These are phyloP conservation scores for Macrostomum lignano DNA, from an alignment of 1,140 invertebrate species.

Conservation along the genomic window DNA sequence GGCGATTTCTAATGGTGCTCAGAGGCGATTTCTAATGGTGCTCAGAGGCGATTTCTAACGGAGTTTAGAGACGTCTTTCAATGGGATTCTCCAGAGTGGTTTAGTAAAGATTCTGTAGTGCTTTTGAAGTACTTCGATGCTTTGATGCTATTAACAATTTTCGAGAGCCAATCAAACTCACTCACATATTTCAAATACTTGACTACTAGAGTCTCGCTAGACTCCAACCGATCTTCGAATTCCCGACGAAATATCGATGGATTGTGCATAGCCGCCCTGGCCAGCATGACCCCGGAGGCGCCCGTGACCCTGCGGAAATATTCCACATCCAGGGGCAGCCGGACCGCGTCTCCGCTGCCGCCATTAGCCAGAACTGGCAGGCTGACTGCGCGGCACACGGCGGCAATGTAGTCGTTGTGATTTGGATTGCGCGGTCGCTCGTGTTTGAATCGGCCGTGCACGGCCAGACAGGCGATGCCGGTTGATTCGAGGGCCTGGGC, in stretches of 20 bases:
- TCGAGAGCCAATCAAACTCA: too few relatives aligned
- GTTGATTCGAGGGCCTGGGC: conserved; percentile 46
- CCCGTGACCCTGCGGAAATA: conserved; percentile 50
- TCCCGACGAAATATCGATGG: conserved; percentile 89
- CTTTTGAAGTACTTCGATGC: too few relatives aligned
- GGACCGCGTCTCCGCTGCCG: conserved; percentile 51
- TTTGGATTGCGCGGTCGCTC: conserved; percentile 47
- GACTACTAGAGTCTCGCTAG: too few relatives aligned
- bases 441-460: conserved; percentile 55
- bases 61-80: too few relatives aligned
- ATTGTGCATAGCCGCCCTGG: conserved; percentile 66
- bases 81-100: too few relatives aligned
- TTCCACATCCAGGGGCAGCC: conserved; percentile 38
- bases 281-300: conserved; percentile 70
- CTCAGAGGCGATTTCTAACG: too few relatives aligned
- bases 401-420: conserved; percentile 43
- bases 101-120: too few relatives aligned
- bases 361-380: conserved; percentile 67
- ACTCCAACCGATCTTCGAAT: too few relatives aligned
- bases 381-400: conserved; percentile 39
- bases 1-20: too few relatives aligned
- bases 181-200: too few relatives aligned
- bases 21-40: too few relatives aligned
- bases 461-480: conserved; percentile 60
- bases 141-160: too few relatives aligned